phyloP scores from a whole-genome alignment of 2,113 vertebrate species.

The Garra rufa region DNA sequence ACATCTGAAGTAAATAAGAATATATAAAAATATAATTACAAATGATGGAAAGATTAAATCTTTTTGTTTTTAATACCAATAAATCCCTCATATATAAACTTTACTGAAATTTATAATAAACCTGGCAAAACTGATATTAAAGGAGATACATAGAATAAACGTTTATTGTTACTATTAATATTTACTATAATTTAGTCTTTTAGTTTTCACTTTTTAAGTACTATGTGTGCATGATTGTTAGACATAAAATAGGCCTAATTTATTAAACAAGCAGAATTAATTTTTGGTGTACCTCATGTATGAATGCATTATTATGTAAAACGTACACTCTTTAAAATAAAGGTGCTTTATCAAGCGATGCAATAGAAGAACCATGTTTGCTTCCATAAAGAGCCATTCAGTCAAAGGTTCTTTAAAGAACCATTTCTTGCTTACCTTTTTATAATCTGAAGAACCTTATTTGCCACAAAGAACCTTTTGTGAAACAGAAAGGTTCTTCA shows the following conservation, averaged over 20 bases:
- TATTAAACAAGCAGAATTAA: not conserved
- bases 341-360: no score
- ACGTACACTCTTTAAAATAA: no score
- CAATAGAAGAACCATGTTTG: no score
- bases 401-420: no score
- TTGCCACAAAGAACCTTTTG: no score
- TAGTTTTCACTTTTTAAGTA: not conserved
- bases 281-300: not conserved
- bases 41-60: not conserved
- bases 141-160: not conserved
- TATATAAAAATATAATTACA: no score
- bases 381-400: no score
- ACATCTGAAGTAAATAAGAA: no score
- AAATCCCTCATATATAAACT: not conserved
- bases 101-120: not conserved
- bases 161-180: not conserved
- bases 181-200: not conserved
- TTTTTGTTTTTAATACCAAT: not conserved
- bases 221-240: not conserved
- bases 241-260: not conserved
- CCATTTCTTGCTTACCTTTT: no score
- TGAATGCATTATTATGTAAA: not conserved
- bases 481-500: no score
- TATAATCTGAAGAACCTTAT: no score
- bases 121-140: not conserved